Percentiles rank a stretch among this genome's conserved stretches.
Evolutionary conservation across 2,888 invertebrate genomes (phyloP).

Genomic region (Actias luna): DNA sequence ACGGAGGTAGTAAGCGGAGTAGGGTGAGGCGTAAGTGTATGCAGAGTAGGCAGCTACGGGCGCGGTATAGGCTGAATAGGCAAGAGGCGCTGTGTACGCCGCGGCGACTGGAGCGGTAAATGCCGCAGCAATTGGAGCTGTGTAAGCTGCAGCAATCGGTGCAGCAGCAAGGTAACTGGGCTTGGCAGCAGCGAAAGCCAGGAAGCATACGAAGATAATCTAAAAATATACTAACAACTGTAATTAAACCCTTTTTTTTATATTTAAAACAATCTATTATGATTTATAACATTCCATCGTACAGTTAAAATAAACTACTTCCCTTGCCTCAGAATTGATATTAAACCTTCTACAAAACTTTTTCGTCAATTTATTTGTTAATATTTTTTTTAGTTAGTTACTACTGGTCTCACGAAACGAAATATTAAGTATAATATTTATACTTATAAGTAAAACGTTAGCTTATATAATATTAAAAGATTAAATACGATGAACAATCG

Average conservation of each 20-base stretch:
- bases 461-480: too few species aligned
- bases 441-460: too few species aligned
- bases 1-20: slow-evolving; percentile 44
- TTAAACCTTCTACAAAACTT: too few species aligned
- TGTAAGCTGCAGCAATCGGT: slow-evolving; percentile 53
- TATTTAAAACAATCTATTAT: background rate
- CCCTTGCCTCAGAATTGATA: too few species aligned
- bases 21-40: slow-evolving; percentile 46
- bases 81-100: slow-evolving; percentile 47
- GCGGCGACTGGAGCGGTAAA: slow-evolving; percentile 30
- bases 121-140: slow-evolving; percentile 45
- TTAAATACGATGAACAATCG: too few species aligned
- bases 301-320: too few species aligned
- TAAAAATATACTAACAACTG: slow-evolving; percentile 36
- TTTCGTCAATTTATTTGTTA: too few species aligned
- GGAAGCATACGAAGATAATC: slow-evolving; percentile 68
- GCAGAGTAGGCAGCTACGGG: slow-evolving; percentile 41
- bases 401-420: too few species aligned
- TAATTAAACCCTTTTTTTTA: background rate
- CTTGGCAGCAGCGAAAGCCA: slow-evolving; percentile 72
- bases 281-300: too few species aligned
- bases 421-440: too few species aligned
- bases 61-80: slow-evolving; percentile 39
- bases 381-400: too few species aligned
- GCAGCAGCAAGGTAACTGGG: slow-evolving; percentile 55